Conservation (phyloP, 2,888 invertebrate genomes). For the Trissolcus brochymenae region DNA sequence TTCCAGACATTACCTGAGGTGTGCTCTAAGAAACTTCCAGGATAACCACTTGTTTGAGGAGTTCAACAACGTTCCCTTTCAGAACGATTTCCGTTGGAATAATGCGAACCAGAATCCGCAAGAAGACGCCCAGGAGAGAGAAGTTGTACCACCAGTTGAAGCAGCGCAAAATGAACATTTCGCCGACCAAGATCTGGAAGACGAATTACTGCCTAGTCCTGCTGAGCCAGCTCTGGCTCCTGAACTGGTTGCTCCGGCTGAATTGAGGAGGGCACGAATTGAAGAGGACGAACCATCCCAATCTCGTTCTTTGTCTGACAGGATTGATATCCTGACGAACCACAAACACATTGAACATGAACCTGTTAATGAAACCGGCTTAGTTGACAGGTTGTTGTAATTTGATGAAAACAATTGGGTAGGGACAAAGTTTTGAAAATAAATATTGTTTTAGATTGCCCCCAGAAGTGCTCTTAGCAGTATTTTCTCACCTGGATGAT, state of each 20-base stretch:
- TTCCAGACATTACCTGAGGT: slow-evolving; percentile 45
- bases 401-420: not conserved
- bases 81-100: slow-evolving; percentile 53
- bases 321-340: slow-evolving; percentile 80
- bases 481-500: slow-evolving; percentile 94
- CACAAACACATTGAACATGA: slow-evolving; percentile 73
- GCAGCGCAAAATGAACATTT: slow-evolving; percentile 15
- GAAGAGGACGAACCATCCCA: slow-evolving; percentile 72
- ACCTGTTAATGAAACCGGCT: slow-evolving; percentile 78
- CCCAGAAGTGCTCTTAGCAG: slow-evolving; percentile 89
- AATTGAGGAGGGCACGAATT: slow-evolving; percentile 39
- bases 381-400: slow-evolving; percentile 79
- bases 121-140: slow-evolving; percentile 16
- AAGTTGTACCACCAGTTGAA: slow-evolving; percentile 13
- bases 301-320: slow-evolving; percentile 80
- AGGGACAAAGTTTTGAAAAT: not conserved
- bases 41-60: slow-evolving; percentile 45
- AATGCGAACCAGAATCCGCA: slow-evolving; percentile 25
- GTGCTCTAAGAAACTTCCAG: slow-evolving; percentile 34
- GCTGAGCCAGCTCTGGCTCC: slow-evolving; percentile 58
- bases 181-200: slow-evolving; percentile 61
- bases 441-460: slow-evolving; percentile 76
- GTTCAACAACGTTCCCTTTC: slow-evolving; percentile 51
- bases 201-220: slow-evolving; percentile 60
- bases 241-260: slow-evolving; percentile 50